Conservation (phyloP, 2,113 vertebrate species). For the Recurvirostra avosetta region DNA sequence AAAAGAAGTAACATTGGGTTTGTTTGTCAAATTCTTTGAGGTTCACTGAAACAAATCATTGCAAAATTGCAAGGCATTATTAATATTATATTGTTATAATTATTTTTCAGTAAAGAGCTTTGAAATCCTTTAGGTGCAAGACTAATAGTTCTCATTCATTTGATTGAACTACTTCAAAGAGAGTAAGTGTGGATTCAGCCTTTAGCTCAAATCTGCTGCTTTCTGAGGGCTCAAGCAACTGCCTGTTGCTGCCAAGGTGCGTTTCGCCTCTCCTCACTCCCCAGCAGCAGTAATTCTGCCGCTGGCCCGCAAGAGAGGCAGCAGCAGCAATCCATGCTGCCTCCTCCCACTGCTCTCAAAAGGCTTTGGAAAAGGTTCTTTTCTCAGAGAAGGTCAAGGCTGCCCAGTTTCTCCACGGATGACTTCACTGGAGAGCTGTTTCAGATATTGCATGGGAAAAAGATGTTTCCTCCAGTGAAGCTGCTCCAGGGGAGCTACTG, state of each 20-base stretch:
- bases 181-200: no score
- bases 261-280: neutral
- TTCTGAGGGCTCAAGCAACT: neutral
- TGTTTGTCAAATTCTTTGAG: neutral
- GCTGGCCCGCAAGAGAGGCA: neutral
- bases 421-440: neutral
- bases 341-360: neutral
- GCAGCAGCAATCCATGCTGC: neutral
- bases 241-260: neutral
- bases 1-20: neutral
- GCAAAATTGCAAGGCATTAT: neutral
- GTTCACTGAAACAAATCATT: neutral
- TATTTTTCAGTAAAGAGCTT: neutral
- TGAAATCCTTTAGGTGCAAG: neutral
- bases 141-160: neutral
- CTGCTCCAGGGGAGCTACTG: neutral
- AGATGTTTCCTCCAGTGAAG: neutral
- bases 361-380: neutral
- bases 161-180: neutral
- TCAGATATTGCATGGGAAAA: neutral
- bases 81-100: neutral
- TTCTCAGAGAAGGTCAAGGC: neutral
- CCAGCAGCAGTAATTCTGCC: neutral
- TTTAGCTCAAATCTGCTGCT: neutral
- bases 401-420: neutral